Conservation (phyloP, 2,113 vertebrate genomes). For the Channa argus region DNA sequence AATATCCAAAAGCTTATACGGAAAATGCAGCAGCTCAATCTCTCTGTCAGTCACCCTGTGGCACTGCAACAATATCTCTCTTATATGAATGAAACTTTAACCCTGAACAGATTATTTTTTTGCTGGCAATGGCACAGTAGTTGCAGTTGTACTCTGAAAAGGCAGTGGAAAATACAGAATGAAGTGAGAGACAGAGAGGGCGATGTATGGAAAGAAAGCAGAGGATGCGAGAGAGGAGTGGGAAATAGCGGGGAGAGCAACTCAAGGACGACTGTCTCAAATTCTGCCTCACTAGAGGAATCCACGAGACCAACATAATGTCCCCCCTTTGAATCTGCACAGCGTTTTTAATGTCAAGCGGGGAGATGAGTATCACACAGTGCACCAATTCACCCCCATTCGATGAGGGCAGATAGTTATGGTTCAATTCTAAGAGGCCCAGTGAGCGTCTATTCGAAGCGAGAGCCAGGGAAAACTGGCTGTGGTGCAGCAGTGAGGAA, state of each 20-base stretch:
- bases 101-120: slow-evolving; percentile 34
- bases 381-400: slow-evolving; percentile 56
- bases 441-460: slow-evolving; percentile 41
- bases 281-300: slow-evolving; percentile 74
- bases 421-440: slow-evolving; percentile 55
- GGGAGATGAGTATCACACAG: slow-evolving; percentile 70
- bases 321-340: slow-evolving; percentile 43
- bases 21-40: slow-evolving; percentile 33
- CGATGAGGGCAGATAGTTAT: slow-evolving; percentile 64
- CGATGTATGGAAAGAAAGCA: slow-evolving; percentile 1
- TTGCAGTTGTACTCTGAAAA: slow-evolving; percentile 44
- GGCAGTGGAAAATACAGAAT: slow-evolving; percentile 4
- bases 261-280: slow-evolving; percentile 72
- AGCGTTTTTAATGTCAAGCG: slow-evolving; percentile 71
- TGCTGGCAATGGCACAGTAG: slow-evolving; percentile 48
- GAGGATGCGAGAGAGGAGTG: slow-evolving; percentile 22
- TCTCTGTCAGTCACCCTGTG: slow-evolving; percentile 38
- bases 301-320: slow-evolving; percentile 62
- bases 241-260: slow-evolving; percentile 31
- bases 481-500: slow-evolving; percentile 53
- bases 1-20: slow-evolving; percentile 46
- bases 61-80: slow-evolving; percentile 47
- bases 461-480: slow-evolving; percentile 30
- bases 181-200: not conserved
- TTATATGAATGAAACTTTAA: slow-evolving; percentile 63